Evolutionary conservation across 2,797 vertebrate species (phyloP).

Genomic region (Natrix natrix): DNA sequence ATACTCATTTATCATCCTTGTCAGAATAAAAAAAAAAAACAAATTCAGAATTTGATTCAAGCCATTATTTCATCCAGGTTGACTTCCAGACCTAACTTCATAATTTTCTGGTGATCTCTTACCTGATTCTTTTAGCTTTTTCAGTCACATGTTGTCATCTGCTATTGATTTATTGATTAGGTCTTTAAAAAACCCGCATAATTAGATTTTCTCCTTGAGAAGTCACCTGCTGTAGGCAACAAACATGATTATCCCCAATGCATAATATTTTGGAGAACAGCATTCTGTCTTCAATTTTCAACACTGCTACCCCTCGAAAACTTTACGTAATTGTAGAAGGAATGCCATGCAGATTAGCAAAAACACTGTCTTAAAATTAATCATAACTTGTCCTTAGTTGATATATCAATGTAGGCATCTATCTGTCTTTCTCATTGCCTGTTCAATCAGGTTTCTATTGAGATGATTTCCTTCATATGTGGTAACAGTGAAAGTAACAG

Average conservation of each 20-base stretch:
- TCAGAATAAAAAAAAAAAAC: background rate
- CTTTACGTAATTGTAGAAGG: background rate
- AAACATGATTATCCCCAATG: background rate
- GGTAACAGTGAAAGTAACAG: background rate
- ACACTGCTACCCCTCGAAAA: background rate
- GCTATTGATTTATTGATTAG: background rate
- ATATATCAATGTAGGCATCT: background rate
- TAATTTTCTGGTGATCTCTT: background rate
- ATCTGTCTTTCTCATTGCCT: background rate
- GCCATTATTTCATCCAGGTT: background rate
- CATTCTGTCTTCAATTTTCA: background rate
- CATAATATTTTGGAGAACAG: background rate
- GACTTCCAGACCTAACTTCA: background rate
- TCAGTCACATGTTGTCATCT: background rate
- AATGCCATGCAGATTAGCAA: background rate
- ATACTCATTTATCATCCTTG: background rate
- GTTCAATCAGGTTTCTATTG: background rate
- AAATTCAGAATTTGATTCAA: background rate
- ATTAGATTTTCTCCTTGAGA: background rate
- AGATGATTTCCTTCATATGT: background rate
- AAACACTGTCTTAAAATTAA: background rate
- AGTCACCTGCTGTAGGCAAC: background rate
- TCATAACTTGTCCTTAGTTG: too few relatives aligned
- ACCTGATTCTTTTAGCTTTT: background rate
- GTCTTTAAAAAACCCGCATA: background rate